These are phyloP conservation scores for Hydrozoanthus gracilis DNA, from an alignment of 92 coral and sea anemone species.

Conservation along the genomic window DNA sequence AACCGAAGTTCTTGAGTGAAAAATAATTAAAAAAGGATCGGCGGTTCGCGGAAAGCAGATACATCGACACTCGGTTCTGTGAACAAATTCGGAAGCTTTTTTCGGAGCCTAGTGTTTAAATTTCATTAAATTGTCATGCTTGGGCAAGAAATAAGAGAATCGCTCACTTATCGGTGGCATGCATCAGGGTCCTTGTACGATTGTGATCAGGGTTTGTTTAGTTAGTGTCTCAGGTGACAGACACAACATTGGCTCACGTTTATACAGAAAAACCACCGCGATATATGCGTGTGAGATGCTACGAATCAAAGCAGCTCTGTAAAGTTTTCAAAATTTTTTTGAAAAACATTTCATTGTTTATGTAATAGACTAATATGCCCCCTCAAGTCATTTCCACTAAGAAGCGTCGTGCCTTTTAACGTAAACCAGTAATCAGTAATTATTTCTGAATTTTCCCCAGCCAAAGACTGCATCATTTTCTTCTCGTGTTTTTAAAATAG, in stretches of 20 bases:
- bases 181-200: constrained; percentile 71
- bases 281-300: constrained; percentile 28
- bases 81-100: constrained; percentile 45
- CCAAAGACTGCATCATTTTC: not conserved
- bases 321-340: not conserved
- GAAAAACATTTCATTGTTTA: not conserved
- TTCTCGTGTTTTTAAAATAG: not conserved
- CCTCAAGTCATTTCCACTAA: constrained; percentile 11
- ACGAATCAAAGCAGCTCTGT: not conserved
- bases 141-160: constrained; percentile 42
- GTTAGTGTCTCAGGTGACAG: constrained; percentile 73
- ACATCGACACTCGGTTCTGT: constrained; percentile 51
- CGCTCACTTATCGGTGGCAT: constrained; percentile 60
- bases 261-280: constrained; percentile 33
- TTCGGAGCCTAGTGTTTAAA: constrained; percentile 32
- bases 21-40: constrained; percentile 79
- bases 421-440: not conserved
- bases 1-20: constrained; percentile 73
- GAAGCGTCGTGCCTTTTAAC: not conserved
- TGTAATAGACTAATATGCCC: not conserved
- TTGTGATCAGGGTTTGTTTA: constrained; percentile 77
- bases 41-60: constrained; percentile 27
- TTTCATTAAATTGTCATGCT: constrained; percentile 59
- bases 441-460: not conserved
- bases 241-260: constrained; percentile 68